Evolutionary conservation across 2,113 vertebrate genomes (phyloP), one percentile per base, ranked within the genome.

Genomic region (Leucoraja erinaceus): DNA sequence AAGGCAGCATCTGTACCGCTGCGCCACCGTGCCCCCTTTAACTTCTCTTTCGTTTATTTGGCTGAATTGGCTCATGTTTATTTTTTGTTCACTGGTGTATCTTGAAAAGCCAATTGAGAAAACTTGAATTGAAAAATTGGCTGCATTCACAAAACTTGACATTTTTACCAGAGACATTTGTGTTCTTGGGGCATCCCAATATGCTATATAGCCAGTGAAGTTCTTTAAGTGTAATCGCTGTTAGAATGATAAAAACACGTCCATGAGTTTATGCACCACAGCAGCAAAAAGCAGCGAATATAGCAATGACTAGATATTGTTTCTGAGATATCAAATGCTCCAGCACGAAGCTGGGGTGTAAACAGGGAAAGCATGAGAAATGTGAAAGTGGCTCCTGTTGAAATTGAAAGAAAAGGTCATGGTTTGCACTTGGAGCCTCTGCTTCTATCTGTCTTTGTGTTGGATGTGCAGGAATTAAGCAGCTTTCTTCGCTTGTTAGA

Each of bases 321-420:
- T 22, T 20, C 18, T 72, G 70, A 72, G 18, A 72, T 72, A 20
- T 72, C 16, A 72, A 72, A 47, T 14, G 7, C 33, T 72, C 4
- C 68, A 54, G 8, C 20, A 1, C 28, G 31, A 84, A 25, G 16
- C 81, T 22, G 54, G n/a, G 86, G 9, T 47, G 22, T 2, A 72
- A 68, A 25, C 20, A 1, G 18, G 18, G 16, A 47, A 33, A 47
- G 68, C 68, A 6, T 91, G 90, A 91, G 68, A 38, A 54, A 91
- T 74, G 38, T 91, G 90, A 70, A 70, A 72, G 20, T 18, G 88
- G 88, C n/a, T 66, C 88, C 88, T 72, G 68, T 72, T 22, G 66
- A 54, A 91, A 54, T 72, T 18, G 33, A 22, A 38, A 91, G 66
- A 28, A 91, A 70, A 74, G 90, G 20, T 54, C 90, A 74, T 91